A percentile compares a stretch with the other conserved stretches of the same genome.
Conservation (phyloP, 2,888 invertebrate genomes). For the Campoplex capitator region DNA sequence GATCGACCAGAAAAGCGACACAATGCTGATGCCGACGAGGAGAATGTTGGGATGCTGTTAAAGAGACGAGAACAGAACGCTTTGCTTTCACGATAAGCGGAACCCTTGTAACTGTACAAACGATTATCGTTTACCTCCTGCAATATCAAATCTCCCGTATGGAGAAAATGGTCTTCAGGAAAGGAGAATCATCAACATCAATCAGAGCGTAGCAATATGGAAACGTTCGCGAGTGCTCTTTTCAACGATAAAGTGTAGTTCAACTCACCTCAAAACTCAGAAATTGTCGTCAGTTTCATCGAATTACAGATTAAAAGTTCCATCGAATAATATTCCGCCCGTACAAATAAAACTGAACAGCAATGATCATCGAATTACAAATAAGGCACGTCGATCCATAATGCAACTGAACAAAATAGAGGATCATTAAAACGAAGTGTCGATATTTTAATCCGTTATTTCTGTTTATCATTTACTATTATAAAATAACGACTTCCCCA, state of each 20-base stretch:
- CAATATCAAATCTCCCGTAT: constrained; percentile 15
- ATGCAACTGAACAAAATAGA: background rate
- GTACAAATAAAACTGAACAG: background rate
- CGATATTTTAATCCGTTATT: background rate
- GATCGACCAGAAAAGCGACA: constrained; percentile 70
- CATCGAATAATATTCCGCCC: background rate
- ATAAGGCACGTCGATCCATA: background rate
- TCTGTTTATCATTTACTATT: background rate
- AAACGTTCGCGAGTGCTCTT: background rate
- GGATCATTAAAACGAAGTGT: background rate
- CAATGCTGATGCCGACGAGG: constrained; percentile 48
- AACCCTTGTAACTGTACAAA: constrained; percentile 47
- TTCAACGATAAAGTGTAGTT: background rate
- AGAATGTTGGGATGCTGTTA: constrained; percentile 16
- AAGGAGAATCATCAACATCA: constrained; percentile 14
- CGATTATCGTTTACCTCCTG: constrained; percentile 66
- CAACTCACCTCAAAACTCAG: background rate
- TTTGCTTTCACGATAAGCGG: constrained; percentile 63
- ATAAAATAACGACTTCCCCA: background rate
- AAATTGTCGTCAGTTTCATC: too few relatives aligned
- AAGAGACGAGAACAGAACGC: constrained; percentile 25
- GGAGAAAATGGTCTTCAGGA: background rate
- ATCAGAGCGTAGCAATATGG: background rate
- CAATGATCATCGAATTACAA: background rate
- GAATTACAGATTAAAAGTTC: too few relatives aligned